Percentiles rank a stretch among this genome's conserved stretches.
Conservation (phyloP, 2,113 vertebrate species). For the Datnioides undecimradiatus region DNA sequence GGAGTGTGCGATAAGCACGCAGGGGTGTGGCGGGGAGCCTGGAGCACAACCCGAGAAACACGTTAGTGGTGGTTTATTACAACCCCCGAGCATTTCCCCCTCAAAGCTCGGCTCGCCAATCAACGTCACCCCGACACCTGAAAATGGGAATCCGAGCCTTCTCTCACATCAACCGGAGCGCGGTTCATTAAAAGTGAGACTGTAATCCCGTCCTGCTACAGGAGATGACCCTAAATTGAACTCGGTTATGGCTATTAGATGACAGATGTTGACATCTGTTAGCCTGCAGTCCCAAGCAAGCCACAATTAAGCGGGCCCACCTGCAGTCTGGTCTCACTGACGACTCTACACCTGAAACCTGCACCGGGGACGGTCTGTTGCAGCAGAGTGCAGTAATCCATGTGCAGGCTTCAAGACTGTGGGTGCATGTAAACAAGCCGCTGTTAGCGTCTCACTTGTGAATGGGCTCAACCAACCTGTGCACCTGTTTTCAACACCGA, state of each 20-base stretch:
- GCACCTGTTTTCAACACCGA: too few relatives aligned
- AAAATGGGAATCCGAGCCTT: background rate
- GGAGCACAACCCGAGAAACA: slow-evolving; percentile 38
- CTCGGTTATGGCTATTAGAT: slow-evolving; percentile 7
- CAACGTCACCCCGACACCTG: slow-evolving; percentile 31
- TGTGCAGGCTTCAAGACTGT: background rate
- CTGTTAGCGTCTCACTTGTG: background rate
- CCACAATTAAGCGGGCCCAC: background rate
- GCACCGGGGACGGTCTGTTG: background rate
- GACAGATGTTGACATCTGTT: slow-evolving; percentile 46
- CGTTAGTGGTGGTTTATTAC: background rate
- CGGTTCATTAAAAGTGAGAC: slow-evolving; percentile 5
- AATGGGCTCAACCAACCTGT: too few relatives aligned
- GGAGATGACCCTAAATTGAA: slow-evolving; percentile 27
- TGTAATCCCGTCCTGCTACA: slow-evolving; percentile 18
- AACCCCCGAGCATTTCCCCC: slow-evolving; percentile 26
- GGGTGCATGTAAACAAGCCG: background rate
- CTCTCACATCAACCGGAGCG: background rate
- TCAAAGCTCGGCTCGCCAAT: slow-evolving; percentile 26
- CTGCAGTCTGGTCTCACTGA: background rate
- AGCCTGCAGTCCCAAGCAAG: slow-evolving; percentile 11
- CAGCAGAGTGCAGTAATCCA: background rate
- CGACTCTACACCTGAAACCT: background rate
- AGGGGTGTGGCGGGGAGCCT: slow-evolving; percentile 25
- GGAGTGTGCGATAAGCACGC: slow-evolving; percentile 42